Percentiles rank a stretch among this genome's conserved stretches.
Conservation (phyloP, 2,888 invertebrate species). For the Linnaemya tessellans region DNA sequence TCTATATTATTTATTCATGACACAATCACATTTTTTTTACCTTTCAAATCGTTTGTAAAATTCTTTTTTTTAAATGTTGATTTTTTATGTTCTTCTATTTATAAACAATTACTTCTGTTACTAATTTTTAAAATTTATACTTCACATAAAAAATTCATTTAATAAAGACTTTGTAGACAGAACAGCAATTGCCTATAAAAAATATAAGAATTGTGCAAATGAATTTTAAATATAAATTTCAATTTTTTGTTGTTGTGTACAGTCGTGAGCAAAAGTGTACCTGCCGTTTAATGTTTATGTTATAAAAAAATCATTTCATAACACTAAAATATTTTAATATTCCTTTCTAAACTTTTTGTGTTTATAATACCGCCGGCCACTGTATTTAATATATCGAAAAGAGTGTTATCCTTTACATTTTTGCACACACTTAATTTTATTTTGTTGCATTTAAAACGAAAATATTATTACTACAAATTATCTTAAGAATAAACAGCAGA, state of each 20-base stretch:
- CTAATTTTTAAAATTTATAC: background rate
- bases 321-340: background rate
- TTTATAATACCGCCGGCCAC: background rate
- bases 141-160: background rate
- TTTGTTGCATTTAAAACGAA: background rate
- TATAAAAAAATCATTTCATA: background rate
- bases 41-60: background rate
- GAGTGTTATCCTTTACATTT: background rate
- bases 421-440: background rate
- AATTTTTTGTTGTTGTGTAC: no score
- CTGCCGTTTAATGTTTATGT: no score
- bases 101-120: conserved; percentile 34
- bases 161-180: background rate
- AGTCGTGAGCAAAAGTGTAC: background rate
- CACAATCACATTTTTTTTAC: conserved; percentile 24
- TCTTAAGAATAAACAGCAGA: background rate
- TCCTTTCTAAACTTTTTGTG: background rate
- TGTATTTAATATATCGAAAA: background rate
- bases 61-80: background rate
- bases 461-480: background rate
- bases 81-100: conserved; percentile 12
- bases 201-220: background rate
- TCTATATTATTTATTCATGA: conserved; percentile 34
- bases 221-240: background rate
- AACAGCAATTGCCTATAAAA: background rate